Percentiles rank a stretch among this genome's conserved stretches.
phyloP scores from a whole-genome alignment of 2,888 invertebrate genomes.

The Tryphoninae sp. region DNA sequence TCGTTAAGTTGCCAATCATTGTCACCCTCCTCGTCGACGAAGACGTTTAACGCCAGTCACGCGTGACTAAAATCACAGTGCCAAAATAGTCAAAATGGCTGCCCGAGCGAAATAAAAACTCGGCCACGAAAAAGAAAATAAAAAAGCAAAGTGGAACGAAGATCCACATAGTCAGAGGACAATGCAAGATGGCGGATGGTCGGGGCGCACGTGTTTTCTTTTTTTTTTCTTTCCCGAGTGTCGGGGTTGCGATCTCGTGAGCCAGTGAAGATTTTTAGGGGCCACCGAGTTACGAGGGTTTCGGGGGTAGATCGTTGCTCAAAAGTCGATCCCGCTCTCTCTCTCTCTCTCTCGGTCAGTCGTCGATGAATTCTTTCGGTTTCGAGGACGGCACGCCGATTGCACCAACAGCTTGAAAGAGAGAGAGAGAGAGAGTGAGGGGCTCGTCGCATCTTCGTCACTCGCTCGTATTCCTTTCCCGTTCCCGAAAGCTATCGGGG shows the following conservation, averaged over 20 bases:
- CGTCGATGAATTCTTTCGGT: slow-evolving; percentile 74
- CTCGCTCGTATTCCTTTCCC: slow-evolving; percentile 58
- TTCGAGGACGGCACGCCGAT: slow-evolving; percentile 79
- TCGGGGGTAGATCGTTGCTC: slow-evolving; percentile 51
- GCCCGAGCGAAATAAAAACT: slow-evolving; percentile 26
- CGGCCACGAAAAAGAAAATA: slow-evolving; percentile 27
- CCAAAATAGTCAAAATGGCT: slow-evolving; percentile 2
- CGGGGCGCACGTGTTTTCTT: background rate
- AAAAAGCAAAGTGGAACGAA: slow-evolving; percentile 32
- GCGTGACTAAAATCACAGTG: slow-evolving; percentile 23
- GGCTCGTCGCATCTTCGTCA: slow-evolving; percentile 11
- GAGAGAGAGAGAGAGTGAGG: background rate
- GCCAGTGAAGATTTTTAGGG: slow-evolving; percentile 38
- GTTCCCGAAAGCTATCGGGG: slow-evolving; percentile 62
- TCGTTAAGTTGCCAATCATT: slow-evolving; percentile 8
- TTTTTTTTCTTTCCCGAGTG: slow-evolving; percentile 26
- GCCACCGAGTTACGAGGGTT: slow-evolving; percentile 54
- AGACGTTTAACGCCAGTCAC: background rate
- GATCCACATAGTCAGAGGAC: background rate
- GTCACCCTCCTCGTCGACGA: background rate
- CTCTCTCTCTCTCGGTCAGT: slow-evolving; percentile 60
- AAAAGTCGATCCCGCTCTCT: slow-evolving; percentile 52
- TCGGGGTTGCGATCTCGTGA: slow-evolving; percentile 41
- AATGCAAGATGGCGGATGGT: slow-evolving; percentile 18
- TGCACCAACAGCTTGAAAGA: slow-evolving; percentile 66